Conservation (phyloP, 1,140 invertebrate genomes). For the Polypedilum pembai region DNA sequence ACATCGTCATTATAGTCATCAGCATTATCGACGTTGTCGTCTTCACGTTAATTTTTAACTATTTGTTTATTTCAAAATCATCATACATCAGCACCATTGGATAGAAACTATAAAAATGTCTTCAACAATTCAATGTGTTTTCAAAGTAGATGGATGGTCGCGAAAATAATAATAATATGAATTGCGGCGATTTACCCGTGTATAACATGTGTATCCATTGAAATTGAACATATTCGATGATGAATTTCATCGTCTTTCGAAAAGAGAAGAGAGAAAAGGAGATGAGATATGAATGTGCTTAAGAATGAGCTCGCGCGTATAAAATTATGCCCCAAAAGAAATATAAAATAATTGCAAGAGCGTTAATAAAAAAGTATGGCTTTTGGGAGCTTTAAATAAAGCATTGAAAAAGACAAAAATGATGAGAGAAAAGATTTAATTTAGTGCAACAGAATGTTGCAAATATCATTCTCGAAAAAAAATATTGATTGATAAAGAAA, state of each 20-base stretch:
- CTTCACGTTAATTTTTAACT: slow-evolving; percentile 18
- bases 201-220: not conserved
- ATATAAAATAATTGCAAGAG: not conserved
- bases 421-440: not conserved
- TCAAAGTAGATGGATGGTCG: not conserved
- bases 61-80: slow-evolving; percentile 9
- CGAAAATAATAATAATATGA: slow-evolving; percentile 8
- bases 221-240: slow-evolving; percentile 2
- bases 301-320: not conserved
- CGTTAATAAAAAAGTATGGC: slow-evolving; percentile 2
- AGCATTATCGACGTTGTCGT: no score
- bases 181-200: not conserved
- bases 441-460: not conserved
- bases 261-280: not conserved
- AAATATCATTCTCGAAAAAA: not conserved
- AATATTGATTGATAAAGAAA: not conserved
- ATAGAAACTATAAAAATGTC: slow-evolving; percentile 1
- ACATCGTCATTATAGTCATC: not conserved
- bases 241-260: not conserved
- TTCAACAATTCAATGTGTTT: not conserved
- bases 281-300: not conserved
- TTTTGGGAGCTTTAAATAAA: not conserved
- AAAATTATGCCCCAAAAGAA: slow-evolving; percentile 12
- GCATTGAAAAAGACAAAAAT: not conserved
- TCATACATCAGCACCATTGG: not conserved